These are phyloP conservation scores for Xestia ashworthii DNA, from an alignment of 2,888 invertebrate genomes.

Conservation along the genomic window DNA sequence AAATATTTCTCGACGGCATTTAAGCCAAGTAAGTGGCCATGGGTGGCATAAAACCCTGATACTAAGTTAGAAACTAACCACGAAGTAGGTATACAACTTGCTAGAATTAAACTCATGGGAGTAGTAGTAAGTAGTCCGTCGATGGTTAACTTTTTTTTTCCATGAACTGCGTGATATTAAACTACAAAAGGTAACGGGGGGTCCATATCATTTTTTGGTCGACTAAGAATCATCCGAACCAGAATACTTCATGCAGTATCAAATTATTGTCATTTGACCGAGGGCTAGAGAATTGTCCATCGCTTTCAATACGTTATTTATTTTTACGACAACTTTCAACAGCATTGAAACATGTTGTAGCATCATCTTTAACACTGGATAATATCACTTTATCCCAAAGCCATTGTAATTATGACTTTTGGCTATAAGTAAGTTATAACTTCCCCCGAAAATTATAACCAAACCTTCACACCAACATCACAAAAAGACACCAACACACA, in stretches of 20 bases:
- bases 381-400: not conserved
- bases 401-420: not conserved
- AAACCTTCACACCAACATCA: constrained; percentile 18
- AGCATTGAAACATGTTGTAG: not conserved
- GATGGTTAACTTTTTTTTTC: not conserved
- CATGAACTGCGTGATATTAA: not conserved
- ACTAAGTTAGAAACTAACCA: too few relatives aligned
- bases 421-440: not conserved
- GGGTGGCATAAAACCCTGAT: too few relatives aligned
- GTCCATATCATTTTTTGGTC: not conserved
- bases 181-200: not conserved
- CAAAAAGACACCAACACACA: constrained; percentile 34
- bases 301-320: too few relatives aligned
- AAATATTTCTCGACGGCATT: too few relatives aligned
- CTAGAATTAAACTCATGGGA: not conserved
- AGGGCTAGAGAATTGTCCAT: too few relatives aligned
- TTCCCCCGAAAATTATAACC: not conserved
- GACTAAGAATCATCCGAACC: not conserved
- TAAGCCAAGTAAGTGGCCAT: too few relatives aligned
- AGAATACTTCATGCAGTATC: not conserved
- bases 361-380: not conserved
- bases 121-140: not conserved
- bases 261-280: too few relatives aligned
- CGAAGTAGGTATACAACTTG: too few relatives aligned
- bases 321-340: not conserved